Conservation (phyloP, 2,797 vertebrate species). For the Cuniculus paca region DNA sequence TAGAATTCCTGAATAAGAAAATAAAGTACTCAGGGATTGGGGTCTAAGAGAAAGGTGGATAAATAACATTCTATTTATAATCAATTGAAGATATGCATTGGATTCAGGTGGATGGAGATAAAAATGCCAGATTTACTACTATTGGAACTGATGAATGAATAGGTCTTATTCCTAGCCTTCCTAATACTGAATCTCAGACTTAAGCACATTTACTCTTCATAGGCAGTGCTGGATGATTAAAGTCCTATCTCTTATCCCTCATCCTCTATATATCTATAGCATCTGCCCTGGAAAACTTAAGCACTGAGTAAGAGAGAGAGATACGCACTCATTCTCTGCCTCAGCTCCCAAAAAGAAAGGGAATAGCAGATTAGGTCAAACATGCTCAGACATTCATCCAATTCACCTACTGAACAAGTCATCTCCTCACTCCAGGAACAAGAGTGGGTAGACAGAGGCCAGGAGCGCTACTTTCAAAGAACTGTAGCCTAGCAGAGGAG, state of each 20-base stretch:
- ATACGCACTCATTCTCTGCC: background rate
- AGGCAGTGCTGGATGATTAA: background rate
- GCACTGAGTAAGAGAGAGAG: background rate
- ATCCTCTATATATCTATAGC: too few species aligned
- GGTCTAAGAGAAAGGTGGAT: background rate
- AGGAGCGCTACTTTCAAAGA: background rate
- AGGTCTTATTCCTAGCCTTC: background rate
- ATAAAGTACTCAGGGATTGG: background rate
- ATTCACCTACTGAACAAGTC: background rate
- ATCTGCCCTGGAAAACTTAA: background rate
- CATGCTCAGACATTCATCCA: background rate
- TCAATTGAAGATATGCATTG: background rate
- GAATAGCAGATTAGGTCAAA: background rate
- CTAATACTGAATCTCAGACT: background rate
- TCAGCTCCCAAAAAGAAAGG: background rate
- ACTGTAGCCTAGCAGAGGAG: background rate
- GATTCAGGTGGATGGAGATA: background rate
- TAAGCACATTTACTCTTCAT: background rate
- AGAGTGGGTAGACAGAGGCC: background rate
- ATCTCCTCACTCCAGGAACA: background rate
- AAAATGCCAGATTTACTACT: background rate
- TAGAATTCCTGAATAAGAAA: conserved; percentile 13
- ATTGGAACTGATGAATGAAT: background rate
- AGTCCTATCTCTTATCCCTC: background rate
- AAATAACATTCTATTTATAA: background rate